Conservation (phyloP, 1,140 invertebrate species). For the fruit fly (Drosophila melanogaster) region Release_6_plus_ISO1_MT NC_004354.4:17647501-17648000, state of each 20-base stretch:
- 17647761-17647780: slow-evolving; percentile 95
- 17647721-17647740: slow-evolving; percentile 96
- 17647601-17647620: slow-evolving; percentile 93
- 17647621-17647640: slow-evolving; percentile 94
- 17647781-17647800: slow-evolving; percentile 96
- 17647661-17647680: slow-evolving; percentile 94
- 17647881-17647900: background rate
- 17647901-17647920: background rate
- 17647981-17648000: background rate
- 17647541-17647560: slow-evolving; percentile 83
- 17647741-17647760: slow-evolving; percentile 95
- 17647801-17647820: slow-evolving; percentile 54
- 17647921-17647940: background rate
- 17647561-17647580: slow-evolving; percentile 84
- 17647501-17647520: slow-evolving; percentile 81
- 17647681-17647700: slow-evolving; percentile 95
- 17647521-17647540: slow-evolving; percentile 77
- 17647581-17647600: slow-evolving; percentile 83
- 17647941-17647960: slow-evolving; percentile 26
- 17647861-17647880: background rate
- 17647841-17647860: background rate
- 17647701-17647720: slow-evolving; percentile 93
- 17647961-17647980: slow-evolving; percentile 2
- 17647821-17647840: too few relatives aligned
- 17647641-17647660: slow-evolving; percentile 92